Evolutionary conservation across 2,888 invertebrate species (phyloP).

Genomic region (Cephalotes varians): DNA sequence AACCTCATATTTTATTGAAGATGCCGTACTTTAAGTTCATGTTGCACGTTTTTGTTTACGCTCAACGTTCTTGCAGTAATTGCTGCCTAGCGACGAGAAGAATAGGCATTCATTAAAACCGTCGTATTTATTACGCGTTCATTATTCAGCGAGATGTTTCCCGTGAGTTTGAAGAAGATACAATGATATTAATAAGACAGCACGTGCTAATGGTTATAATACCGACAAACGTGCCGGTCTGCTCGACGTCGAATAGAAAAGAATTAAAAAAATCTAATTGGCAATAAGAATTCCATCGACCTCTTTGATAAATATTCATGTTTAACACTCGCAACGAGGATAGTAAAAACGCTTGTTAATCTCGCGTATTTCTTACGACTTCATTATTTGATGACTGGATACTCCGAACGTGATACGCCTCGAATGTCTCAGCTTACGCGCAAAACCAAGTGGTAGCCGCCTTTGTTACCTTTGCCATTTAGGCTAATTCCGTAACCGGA

Average conservation of each 20-base stretch:
- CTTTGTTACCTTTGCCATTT: slow-evolving; percentile 30
- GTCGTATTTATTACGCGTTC: neutral
- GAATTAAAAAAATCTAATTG: neutral
- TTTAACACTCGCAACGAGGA: neutral
- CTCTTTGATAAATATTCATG: slow-evolving; percentile 40
- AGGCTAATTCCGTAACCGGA: slow-evolving; percentile 31
- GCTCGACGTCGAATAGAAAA: neutral
- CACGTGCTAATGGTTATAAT: slow-evolving; percentile 11
- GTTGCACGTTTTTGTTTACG: neutral
- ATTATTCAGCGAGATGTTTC: slow-evolving; percentile 8
- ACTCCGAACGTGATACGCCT: neutral
- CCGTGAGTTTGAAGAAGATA: neutral
- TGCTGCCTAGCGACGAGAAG: neutral
- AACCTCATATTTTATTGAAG: neutral
- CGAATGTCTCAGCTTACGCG: neutral
- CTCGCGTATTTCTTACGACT: slow-evolving; percentile 1
- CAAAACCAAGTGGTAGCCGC: slow-evolving; percentile 1
- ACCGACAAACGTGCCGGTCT: neutral
- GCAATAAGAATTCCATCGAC: neutral
- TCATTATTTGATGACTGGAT: slow-evolving; percentile 23
- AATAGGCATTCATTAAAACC: slow-evolving; percentile 10
- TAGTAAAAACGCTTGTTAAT: slow-evolving; percentile 26
- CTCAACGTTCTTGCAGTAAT: neutral
- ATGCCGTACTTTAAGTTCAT: neutral
- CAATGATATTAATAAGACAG: neutral